Base-by-base conservation (phyloP, 1,140 invertebrate genomes). In the Centruroides vittatus region DNA sequence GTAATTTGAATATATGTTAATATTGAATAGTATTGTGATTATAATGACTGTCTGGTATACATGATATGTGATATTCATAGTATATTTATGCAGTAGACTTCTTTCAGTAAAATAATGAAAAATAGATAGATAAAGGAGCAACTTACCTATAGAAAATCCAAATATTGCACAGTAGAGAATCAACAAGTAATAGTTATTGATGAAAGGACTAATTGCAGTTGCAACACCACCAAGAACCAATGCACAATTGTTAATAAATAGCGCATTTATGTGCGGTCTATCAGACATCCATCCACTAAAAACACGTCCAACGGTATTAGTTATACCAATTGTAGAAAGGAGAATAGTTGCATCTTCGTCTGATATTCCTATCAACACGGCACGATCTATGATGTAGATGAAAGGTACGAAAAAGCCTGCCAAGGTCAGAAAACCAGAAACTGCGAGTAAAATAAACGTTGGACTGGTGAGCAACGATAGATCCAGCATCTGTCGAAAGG, bases 391-490 rank as follows among this genome's bases (percentile, higher is more conserved):
- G 4, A 94, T 74, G 67, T 88, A 98, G 73, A 88, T 82, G 70
- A 94, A 97, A 1, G 95, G 95, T 7, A 95, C 87, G 72, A 94
- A 98, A 76, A 98, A 95, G 60, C 94, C 94, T 78, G 93, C 83
- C 84, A 98, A 88, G 0, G 91, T 95, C 35, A 98, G 80, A 64
- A 90, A 88, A 13, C 93, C 92, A 62, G 89, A 87, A 35, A 91
- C 67, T 6, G 88, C 84, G 11, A 98, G 76, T 34, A 96, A 77
- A 36, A 93, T 73, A 72, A 98, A 98, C 0, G 90, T 86, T 0
- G 87, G 88, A 58, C 89, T 91, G 68, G 81, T 81, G 3, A 98
- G 78, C 0, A 98, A 76, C 52, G 81, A 84, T 1, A 89, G 78
- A 70, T 96, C 91, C 68, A 96, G 79, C 85, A 94, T 89, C 53